Base-by-base conservation (phyloP, 2,797 vertebrate species). In the Fundulus diaphanus region DNA sequence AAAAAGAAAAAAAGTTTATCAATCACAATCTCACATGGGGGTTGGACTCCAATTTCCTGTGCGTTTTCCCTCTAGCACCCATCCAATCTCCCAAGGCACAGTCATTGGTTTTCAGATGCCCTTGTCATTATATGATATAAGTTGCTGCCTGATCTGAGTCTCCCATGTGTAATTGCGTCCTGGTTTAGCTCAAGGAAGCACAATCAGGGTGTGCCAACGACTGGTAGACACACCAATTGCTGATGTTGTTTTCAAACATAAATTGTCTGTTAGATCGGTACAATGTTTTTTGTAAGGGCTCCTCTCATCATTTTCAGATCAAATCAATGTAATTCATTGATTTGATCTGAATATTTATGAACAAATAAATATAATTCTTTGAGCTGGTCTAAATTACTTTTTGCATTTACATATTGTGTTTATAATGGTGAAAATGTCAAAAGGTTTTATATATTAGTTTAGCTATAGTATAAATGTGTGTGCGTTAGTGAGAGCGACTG, bases 61-160 rank as follows among this genome's bases (percentile, higher is more conserved):
- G 33, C 33, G 24, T 63, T 65, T 63, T 65, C 61, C 22, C 61
- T 65, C 35, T n/a, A 40, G 63, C 37, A 66, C 12, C 63, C n/a
- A n/a, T 40, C 37, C 63, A 42, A 66, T 42, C 37, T 15, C 63
- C 20, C 42, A 7, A 27, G 37, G 37, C 12, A n/a, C 27, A 42
- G 24, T 66, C 37, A 42, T 66, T 24, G 63, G 12, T 66, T 42
- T 66, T 66, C 63, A 27, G 37, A 42, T 42, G 37, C 24, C 12
- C 12, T 66, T 66, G 63, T 42, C 37, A 42, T 66, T 42, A 16
- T 24, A 40, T 63, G 33, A 63, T 24, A 63, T 12, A 24, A 24
- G 20, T 63, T 37, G 9, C 4, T 40, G 35, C 35, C 22, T 20
- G 31, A 61, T 35, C 18, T 1, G 1, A 61, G 18, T 22, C 57